Conservation (phyloP, 2,888 invertebrate species). For the Thalpophila matura region DNA sequence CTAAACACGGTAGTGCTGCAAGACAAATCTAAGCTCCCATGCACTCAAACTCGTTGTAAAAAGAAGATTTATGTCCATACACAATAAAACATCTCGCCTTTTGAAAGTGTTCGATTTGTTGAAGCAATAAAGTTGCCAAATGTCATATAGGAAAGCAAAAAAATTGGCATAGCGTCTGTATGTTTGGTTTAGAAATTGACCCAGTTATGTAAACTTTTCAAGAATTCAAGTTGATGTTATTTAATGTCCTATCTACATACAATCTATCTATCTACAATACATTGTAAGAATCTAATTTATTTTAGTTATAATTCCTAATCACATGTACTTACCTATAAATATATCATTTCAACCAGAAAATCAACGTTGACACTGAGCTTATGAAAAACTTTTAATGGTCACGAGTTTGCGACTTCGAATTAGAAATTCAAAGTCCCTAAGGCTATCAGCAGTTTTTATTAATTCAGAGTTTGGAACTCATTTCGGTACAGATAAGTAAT, state of each 20-base stretch:
- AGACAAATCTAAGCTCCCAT: too few species aligned
- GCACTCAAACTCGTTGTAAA: constrained; percentile 9
- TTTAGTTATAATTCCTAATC: neutral
- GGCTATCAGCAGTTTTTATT: constrained; percentile 57
- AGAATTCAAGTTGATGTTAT: neutral
- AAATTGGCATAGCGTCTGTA: neutral
- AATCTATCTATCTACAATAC: too few species aligned
- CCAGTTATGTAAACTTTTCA: too few species aligned
- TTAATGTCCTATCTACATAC: too few species aligned
- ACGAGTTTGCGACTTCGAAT: constrained; percentile 60
- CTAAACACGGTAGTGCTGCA: too few species aligned
- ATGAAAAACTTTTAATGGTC: constrained; percentile 67
- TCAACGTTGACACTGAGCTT: constrained; percentile 54
- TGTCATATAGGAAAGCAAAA: constrained; percentile 1
- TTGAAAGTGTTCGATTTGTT: constrained; percentile 32
- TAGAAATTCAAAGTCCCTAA: constrained; percentile 65
- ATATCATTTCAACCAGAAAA: constrained; percentile 40
- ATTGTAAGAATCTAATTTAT: neutral
- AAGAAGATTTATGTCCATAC: constrained; percentile 8
- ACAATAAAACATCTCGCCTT: constrained; percentile 18
- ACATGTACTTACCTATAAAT: constrained; percentile 17
- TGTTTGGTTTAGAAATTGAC: neutral
- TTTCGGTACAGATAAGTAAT: too few species aligned
- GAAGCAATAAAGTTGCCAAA: constrained; percentile 32
- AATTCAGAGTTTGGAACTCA: constrained; percentile 43